Base-by-base conservation (phyloP, 2,888 invertebrate genomes). In the Dasysyrphus albostriatus region DNA sequence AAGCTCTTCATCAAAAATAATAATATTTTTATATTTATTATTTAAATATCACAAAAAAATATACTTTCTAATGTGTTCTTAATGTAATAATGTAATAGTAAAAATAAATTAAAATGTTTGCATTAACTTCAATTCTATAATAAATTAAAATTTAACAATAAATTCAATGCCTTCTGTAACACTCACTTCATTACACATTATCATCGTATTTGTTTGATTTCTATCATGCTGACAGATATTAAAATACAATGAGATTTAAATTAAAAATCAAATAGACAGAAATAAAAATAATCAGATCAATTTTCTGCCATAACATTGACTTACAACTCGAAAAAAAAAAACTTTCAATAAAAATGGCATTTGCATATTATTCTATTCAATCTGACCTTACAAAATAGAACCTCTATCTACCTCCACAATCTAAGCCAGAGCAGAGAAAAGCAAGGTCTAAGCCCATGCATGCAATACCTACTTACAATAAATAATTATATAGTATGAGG, bases 381-480 rank as follows among this genome's bases (percentile, higher is more conserved):
- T 47, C 49, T 24, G 67, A 37, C 49, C 49, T 67, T 2, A 67
- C 19, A 63, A 10, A 58, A 37, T 9, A 63, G 6, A 58, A 37
- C 5, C 16, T n/a, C n/a, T 47, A 49, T 67, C 37, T 49, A 49
- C 67, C 49, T 49, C 34, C 67, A 47, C 63, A 49, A 49, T 49
- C 63, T 65, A 49, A 34, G 19, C 16, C 12, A 34, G 5, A 34
- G 5, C 67, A 19, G 24, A 24, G 24, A 49, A 32, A 2, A 63
- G 0, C 44, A 67, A 67, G 34, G 47, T 16, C 67, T 37, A 9
- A 67, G 34, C 49, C 67, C 24, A 67, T 67, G 49, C 37, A 67
- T 42, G 67, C 49, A 16, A 67, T 49, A 39, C n/a, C n/a, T n/a
- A n/a, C 7, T 37, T 49, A 47, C 32, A 65, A 65, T 49, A 49